A percentile compares a stretch with the other conserved stretches of the same genome.
Conservation (phyloP, 2,888 invertebrate species). For the Vanessa cardui region DNA sequence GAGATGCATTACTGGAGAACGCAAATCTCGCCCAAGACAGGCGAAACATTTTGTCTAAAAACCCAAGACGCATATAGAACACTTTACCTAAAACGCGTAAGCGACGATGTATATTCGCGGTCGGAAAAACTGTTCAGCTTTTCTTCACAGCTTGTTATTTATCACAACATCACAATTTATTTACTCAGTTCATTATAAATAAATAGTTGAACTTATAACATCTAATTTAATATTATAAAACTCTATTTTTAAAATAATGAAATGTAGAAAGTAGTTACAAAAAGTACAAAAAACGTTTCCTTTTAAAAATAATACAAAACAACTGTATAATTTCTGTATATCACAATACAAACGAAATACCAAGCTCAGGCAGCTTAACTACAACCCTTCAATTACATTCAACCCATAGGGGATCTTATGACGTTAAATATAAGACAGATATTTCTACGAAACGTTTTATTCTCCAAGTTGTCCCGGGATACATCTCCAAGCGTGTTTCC, state of each 20-base stretch:
- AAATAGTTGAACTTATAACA: neutral
- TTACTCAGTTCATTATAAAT: neutral
- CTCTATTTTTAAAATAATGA: too few species aligned
- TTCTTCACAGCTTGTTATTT: slow-evolving; percentile 15
- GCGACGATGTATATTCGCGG: slow-evolving; percentile 44
- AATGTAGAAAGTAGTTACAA: too few species aligned
- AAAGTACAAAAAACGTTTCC: too few species aligned
- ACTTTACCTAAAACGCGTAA: slow-evolving; percentile 64
- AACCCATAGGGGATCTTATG: slow-evolving; percentile 9
- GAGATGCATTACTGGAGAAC: slow-evolving; percentile 54
- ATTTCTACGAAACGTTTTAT: slow-evolving; percentile 14
- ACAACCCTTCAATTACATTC: neutral
- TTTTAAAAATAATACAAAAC: too few species aligned
- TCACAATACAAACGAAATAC: neutral
- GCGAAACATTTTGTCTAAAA: slow-evolving; percentile 47
- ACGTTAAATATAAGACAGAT: slow-evolving; percentile 1
- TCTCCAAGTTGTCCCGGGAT: slow-evolving; percentile 12
- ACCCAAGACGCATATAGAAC: slow-evolving; percentile 43
- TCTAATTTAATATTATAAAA: too few species aligned
- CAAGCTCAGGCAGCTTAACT: neutral
- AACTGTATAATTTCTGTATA: neutral
- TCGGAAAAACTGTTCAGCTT: slow-evolving; percentile 18
- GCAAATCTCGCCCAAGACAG: slow-evolving; percentile 52
- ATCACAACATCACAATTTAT: neutral
- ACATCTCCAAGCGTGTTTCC: slow-evolving; percentile 24